Evolutionary conservation across 2,888 invertebrate genomes (phyloP).

Genomic region (Athalia cordata): DNA sequence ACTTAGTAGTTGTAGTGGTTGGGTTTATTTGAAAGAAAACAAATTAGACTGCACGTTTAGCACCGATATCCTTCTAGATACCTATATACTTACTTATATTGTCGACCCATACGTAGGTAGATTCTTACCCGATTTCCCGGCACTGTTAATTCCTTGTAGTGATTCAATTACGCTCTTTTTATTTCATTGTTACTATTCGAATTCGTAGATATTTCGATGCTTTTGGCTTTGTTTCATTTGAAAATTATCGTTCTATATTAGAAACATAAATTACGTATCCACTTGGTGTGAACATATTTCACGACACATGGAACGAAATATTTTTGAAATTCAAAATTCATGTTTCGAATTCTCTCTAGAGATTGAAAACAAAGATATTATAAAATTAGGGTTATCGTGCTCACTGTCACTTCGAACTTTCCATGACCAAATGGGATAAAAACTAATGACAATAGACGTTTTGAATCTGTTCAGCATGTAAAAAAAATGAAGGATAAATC

Average conservation of each 20-base stretch:
- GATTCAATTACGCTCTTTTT: no score
- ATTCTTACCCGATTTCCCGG: neutral
- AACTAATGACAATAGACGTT: neutral
- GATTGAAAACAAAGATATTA: neutral
- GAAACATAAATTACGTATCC: no score
- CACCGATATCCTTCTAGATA: conserved; percentile 26
- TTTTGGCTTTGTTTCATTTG: no score
- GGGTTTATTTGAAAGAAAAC: conserved; percentile 15
- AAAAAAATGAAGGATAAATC: neutral
- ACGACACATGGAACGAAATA: neutral
- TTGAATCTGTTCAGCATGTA: neutral
- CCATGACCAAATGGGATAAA: neutral
- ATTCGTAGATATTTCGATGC: no score
- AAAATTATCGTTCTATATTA: no score
- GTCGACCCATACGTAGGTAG: neutral
- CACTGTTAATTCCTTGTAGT: no score
- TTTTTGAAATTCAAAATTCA: neutral
- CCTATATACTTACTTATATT: neutral
- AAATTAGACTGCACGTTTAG: conserved; percentile 32
- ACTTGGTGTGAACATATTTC: neutral
- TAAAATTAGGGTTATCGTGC: neutral
- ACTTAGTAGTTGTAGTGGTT: conserved; percentile 38
- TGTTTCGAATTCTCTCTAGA: neutral
- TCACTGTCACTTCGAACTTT: conserved; percentile 5
- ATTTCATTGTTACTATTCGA: no score